A percentile compares a stretch with the other conserved stretches of the same genome.
Conservation (phyloP, 2,888 invertebrate species). For the Masnerella sp. region DNA sequence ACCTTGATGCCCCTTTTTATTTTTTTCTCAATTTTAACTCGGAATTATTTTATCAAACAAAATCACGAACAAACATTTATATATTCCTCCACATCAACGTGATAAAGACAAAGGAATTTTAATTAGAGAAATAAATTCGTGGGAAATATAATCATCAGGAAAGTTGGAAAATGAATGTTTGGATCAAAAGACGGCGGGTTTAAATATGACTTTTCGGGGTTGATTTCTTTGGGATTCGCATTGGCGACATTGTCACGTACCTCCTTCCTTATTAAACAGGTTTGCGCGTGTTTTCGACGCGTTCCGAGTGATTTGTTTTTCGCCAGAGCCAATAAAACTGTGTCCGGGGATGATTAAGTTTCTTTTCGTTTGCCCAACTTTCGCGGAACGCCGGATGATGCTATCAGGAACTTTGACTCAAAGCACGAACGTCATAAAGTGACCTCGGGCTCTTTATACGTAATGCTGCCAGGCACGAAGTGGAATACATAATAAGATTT, state of each 20-base stretch:
- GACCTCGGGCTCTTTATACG: conserved; percentile 45
- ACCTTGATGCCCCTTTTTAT: too few relatives aligned
- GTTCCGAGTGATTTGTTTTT: conserved; percentile 47
- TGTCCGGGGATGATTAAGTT: conserved; percentile 41
- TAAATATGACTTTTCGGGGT: too few relatives aligned
- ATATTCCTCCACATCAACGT: too few relatives aligned
- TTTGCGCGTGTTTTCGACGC: conserved; percentile 38
- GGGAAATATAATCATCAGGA: too few relatives aligned
- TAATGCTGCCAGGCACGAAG: conserved; percentile 47
- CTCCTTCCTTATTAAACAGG: conserved; percentile 42
- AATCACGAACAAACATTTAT: too few relatives aligned
- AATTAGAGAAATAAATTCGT: too few relatives aligned
- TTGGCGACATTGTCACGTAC: conserved; percentile 23
- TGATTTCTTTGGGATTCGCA: conserved; percentile 8
- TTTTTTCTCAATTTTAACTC: too few relatives aligned
- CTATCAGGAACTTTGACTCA: conserved; percentile 43
- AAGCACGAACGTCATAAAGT: conserved; percentile 52
- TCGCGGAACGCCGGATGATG: conserved; percentile 30
- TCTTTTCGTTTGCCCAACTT: conserved; percentile 45
- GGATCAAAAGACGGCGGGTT: too few relatives aligned
- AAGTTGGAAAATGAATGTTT: too few relatives aligned
- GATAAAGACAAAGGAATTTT: too few relatives aligned
- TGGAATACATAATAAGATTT: conserved; percentile 48
- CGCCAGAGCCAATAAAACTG: conserved; percentile 34
- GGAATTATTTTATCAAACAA: too few relatives aligned